Evolutionary conservation across 2,888 invertebrate species (phyloP).

Genomic region (Chouioia cunea): DNA sequence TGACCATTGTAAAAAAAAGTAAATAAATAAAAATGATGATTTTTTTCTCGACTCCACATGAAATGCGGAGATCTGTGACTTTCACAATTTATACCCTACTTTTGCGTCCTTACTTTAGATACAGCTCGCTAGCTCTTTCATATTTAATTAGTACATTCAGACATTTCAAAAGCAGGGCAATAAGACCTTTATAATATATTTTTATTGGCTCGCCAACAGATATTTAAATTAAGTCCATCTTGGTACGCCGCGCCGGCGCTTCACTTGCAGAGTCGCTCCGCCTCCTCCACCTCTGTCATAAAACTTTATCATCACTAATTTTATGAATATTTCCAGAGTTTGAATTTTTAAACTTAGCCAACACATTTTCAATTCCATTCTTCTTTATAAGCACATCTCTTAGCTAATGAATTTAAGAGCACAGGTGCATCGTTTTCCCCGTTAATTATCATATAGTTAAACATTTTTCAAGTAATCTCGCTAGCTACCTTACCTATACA

Average conservation of each 20-base stretch:
- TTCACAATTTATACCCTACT: not conserved
- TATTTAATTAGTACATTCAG: too few relatives aligned
- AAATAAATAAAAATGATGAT: too few relatives aligned
- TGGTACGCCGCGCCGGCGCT: not conserved
- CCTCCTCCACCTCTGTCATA: conserved; percentile 10
- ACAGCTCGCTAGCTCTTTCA: not conserved
- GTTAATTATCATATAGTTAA: too few relatives aligned
- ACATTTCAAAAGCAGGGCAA: conserved; percentile 14
- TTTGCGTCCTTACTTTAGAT: conserved; percentile 21
- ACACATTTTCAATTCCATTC: conserved; percentile 32
- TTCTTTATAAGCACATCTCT: conserved; percentile 8
- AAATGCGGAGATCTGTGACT: too few relatives aligned
- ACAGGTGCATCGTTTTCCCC: not conserved
- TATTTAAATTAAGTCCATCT: conserved; percentile 33
- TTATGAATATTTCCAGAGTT: conserved; percentile 37
- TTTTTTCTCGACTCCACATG: too few relatives aligned
- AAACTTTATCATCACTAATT: conserved; percentile 36
- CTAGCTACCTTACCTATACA: too few relatives aligned
- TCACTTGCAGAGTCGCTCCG: conserved; percentile 11
- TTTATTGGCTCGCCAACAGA: conserved; percentile 16
- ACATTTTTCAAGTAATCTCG: too few relatives aligned
- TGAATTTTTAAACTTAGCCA: conserved; percentile 25
- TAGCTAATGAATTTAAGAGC: conserved; percentile 23
- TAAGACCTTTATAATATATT: conserved; percentile 33
- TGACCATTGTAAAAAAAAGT: too few relatives aligned